A percentile compares a stretch with the other conserved stretches of the same genome.
Evolutionary conservation across 2,888 invertebrate species (phyloP).

Genomic region (Dugesia japonica): DNA sequence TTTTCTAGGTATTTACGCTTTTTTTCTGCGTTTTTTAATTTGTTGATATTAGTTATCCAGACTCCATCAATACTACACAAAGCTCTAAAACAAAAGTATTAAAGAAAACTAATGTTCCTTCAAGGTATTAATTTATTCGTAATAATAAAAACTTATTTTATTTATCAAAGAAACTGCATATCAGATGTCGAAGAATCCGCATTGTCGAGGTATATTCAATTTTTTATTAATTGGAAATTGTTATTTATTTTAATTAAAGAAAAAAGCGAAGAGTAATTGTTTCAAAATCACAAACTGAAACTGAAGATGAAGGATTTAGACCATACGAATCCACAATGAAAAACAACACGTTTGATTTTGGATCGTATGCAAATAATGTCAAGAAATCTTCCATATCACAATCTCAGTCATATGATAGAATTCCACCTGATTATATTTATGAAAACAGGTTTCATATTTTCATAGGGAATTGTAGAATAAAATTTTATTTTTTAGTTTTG

Average conservation of each 20-base stretch:
- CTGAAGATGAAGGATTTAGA: background rate
- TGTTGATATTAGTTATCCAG: background rate
- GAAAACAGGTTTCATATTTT: background rate
- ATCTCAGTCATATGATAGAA: background rate
- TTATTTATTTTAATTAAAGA: background rate
- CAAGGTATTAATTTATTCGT: background rate
- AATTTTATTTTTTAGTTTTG: no score
- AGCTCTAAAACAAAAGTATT: background rate
- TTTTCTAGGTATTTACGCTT: background rate
- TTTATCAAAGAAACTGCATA: background rate
- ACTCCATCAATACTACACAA: background rate
- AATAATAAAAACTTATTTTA: background rate
- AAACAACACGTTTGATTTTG: background rate
- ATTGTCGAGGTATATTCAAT: background rate
- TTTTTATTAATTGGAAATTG: background rate
- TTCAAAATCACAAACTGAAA: background rate
- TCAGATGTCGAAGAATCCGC: background rate
- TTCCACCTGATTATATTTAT: background rate
- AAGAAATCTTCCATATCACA: background rate
- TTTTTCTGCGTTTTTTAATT: background rate
- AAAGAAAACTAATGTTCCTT: background rate
- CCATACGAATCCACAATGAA: background rate
- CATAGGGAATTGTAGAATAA: no score
- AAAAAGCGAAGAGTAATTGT: background rate
- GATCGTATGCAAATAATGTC: background rate